Evolutionary conservation across 2,113 vertebrate genomes (phyloP), one percentile per base, ranked within the genome.

Genomic region (Lichenostomus cassidix): DNA sequence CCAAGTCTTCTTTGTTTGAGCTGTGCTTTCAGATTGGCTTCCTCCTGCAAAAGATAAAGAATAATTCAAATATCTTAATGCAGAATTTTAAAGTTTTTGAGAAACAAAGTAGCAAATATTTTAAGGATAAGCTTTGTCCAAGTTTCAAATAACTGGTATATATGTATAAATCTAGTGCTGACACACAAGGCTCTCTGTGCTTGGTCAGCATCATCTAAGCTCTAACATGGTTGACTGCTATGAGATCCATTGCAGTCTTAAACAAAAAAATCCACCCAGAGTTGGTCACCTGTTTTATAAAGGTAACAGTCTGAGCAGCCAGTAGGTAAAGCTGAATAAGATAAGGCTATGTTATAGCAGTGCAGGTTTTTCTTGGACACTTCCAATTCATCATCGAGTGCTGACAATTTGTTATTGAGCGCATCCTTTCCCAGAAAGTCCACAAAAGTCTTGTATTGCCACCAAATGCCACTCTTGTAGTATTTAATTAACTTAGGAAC

Each of bases 331-430:
- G 3, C 27, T 44, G 5, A n/a, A 19, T 23, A 42, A 24, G 39
- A 27, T 0, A 42, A 5, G 37, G 10, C 3, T 28, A 0, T 44
- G 17, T 11, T 44, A 31, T 2, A 63, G 15, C 20, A 64, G 10
- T n/a, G 15, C 9, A 27, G 6, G n/a, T 15, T 89, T 35, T 52
- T 37, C 27, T 46, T 23, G 33, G 25, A n/a, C 53, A 22, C 7
- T 58, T 82, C 37, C 29, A 20, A 1, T 31, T 53, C 27, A 24
- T 53, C 49, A n/a, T 1, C 0, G 0, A 52, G 19, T 4, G 19
- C 1, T 56, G 35, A 35, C 22, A 19, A 33, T 55, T 33, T 55
- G 42, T 29, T n/a, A n/a, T n/a, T 37, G 24, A 5, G 27, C 0
- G 0, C 7, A 37, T 68, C 5, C 9, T 59, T 71, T 47, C 47